Evolutionary conservation across 2,797 vertebrate species (phyloP).

Genomic region (Acanthurus leucopareius): DNA sequence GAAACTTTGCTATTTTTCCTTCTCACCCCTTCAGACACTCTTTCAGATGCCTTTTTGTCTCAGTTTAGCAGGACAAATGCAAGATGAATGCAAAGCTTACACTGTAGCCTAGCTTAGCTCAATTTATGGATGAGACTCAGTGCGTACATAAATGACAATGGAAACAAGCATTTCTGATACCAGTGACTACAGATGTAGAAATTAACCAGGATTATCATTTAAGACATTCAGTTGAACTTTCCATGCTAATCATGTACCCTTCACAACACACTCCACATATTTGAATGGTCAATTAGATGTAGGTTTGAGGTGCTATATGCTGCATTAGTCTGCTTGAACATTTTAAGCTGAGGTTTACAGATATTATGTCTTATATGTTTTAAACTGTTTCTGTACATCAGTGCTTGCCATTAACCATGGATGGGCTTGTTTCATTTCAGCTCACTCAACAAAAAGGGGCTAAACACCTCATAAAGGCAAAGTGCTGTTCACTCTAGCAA

Average conservation of each 20-base stretch:
- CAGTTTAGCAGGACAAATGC: neutral
- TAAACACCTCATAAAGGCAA: neutral
- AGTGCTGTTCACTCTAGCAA: neutral
- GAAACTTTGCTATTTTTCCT: slow-evolving; percentile 12
- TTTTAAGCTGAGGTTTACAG: neutral
- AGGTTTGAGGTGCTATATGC: too few relatives aligned
- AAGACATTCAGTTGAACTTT: too few relatives aligned
- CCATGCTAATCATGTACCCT: too few relatives aligned
- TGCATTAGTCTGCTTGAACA: neutral
- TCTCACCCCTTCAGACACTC: slow-evolving; percentile 8
- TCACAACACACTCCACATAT: too few relatives aligned
- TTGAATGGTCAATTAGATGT: too few relatives aligned
- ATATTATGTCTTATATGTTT: too few relatives aligned
- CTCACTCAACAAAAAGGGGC: neutral
- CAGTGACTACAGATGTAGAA: too few relatives aligned
- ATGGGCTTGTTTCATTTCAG: neutral
- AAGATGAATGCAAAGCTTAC: neutral
- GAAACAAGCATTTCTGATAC: too few relatives aligned
- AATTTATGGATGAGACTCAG: neutral
- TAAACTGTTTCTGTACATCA: neutral
- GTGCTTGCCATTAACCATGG: neutral
- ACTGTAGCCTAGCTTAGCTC: slow-evolving; percentile 9
- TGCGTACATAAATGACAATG: too few relatives aligned
- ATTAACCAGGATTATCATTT: too few relatives aligned
- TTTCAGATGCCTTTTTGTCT: neutral